These are phyloP conservation scores for Hypothenemus hampei DNA, from an alignment of 1,140 invertebrate species.

Conservation along the genomic window DNA sequence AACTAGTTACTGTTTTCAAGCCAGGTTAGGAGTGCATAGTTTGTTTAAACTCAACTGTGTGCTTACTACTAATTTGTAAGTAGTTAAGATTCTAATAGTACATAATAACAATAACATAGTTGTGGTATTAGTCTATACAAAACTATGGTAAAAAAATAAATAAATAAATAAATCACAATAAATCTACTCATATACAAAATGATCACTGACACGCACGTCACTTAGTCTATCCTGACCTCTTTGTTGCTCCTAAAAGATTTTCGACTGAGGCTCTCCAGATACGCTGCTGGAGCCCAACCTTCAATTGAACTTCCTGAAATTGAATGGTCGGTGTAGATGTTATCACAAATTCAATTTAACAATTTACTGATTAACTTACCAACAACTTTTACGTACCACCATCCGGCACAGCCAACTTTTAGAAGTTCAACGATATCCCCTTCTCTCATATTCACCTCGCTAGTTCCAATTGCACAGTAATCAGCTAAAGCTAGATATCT, in stretches of 20 bases:
- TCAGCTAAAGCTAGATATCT: conserved; percentile 82
- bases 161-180: conserved; percentile 11
- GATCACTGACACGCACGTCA: conserved; percentile 30
- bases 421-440: conserved; percentile 82
- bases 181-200: conserved; percentile 1
- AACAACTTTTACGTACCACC: conserved; percentile 89
- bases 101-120: not conserved
- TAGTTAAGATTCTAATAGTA: no score
- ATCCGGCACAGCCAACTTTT: conserved; percentile 89
- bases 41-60: no score
- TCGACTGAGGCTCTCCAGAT: conserved; percentile 72
- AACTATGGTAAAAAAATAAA: not conserved
- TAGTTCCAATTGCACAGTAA: conserved; percentile 82
- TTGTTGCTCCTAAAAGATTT: conserved; percentile 66
- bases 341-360: not conserved
- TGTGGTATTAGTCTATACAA: not conserved
- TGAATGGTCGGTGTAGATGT: conserved; percentile 4
- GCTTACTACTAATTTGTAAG: no score
- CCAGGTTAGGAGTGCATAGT: no score
- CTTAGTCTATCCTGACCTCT: conserved; percentile 54
- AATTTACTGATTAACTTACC: conserved; percentile 52
- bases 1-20: no score
- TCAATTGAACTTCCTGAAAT: conserved; percentile 60
- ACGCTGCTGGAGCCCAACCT: conserved; percentile 93
- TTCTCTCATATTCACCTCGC: conserved; percentile 83